Evolutionary conservation across 2,888 invertebrate species (phyloP).

Genomic region (Drosophila buzzatii): DNA sequence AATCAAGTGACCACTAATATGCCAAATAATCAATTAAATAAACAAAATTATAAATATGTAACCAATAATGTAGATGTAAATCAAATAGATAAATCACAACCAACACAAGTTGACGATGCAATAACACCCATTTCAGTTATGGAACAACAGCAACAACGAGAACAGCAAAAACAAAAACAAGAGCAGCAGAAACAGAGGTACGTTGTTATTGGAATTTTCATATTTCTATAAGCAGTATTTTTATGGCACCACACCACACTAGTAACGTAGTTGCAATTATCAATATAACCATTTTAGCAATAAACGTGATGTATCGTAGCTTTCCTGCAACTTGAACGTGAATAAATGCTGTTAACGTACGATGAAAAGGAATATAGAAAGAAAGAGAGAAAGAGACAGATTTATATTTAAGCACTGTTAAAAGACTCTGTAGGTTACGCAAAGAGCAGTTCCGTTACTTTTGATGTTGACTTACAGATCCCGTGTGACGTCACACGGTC

Average conservation of each 20-base stretch:
- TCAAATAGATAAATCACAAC: conserved; percentile 42
- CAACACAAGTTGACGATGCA: conserved; percentile 20
- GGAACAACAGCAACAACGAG: conserved; percentile 16
- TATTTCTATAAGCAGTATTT: conserved; percentile 33
- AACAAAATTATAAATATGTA: conserved; percentile 44
- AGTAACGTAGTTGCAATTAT: conserved; percentile 46
- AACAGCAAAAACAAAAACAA: conserved; percentile 7
- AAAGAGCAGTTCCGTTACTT: too few relatives aligned
- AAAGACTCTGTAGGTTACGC: too few relatives aligned
- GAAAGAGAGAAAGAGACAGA: neutral
- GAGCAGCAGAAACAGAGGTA: conserved; percentile 42
- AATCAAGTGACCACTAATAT: conserved; percentile 45
- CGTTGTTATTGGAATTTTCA: conserved; percentile 26
- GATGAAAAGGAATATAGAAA: neutral
- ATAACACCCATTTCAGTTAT: conserved; percentile 30
- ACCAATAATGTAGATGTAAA: conserved; percentile 31
- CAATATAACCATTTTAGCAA: conserved; percentile 18
- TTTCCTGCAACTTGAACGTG: conserved; percentile 41
- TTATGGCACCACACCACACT: conserved; percentile 6
- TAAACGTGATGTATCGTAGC: conserved; percentile 36
- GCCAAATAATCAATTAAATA: conserved; percentile 57
- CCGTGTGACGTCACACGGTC: too few relatives aligned
- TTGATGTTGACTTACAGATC: too few relatives aligned
- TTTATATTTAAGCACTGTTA: too few relatives aligned
- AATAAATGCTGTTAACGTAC: neutral